Conservation (phyloP, 1,140 invertebrate species). For the Panulirus ornatus region DNA sequence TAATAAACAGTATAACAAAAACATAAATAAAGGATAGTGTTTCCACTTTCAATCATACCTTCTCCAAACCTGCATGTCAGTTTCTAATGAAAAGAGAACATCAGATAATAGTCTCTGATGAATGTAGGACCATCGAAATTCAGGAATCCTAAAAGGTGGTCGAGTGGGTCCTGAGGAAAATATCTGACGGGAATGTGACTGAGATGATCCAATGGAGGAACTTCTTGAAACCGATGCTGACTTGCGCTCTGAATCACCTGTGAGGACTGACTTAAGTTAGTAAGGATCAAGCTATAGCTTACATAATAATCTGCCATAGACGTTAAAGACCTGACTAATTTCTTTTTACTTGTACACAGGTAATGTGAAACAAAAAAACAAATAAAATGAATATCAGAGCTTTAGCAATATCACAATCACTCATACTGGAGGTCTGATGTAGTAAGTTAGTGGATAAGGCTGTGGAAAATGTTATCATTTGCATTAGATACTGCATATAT, state of each 20-base stretch:
- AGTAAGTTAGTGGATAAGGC: no score
- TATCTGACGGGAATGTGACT: constrained; percentile 79
- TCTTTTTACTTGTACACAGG: no score
- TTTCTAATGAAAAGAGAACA: constrained; percentile 97
- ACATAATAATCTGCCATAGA: no score
- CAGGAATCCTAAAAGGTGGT: constrained; percentile 98
- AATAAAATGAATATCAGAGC: no score
- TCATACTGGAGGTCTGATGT: no score
- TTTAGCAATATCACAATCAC: no score
- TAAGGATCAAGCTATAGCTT: not conserved
- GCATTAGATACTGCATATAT: no score
- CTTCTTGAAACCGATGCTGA: constrained; percentile 73
- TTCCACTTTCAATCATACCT: constrained; percentile 80
- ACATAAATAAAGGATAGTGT: not conserved
- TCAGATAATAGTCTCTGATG: constrained; percentile 98
- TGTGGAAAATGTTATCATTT: no score
- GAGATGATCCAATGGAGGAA: constrained; percentile 71
- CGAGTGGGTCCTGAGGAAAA: constrained; percentile 96
- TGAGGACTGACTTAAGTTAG: not conserved
- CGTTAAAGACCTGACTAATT: no score
- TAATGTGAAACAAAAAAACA: no score
- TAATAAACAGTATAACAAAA: not conserved
- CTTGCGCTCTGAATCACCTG: constrained; percentile 66
- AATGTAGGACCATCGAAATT: constrained; percentile 99
- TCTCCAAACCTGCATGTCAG: constrained; percentile 96